A percentile compares a stretch with the other conserved stretches of the same genome.
Conservation (phyloP, 1,140 invertebrate species). For the Triops longicaudatus region DNA sequence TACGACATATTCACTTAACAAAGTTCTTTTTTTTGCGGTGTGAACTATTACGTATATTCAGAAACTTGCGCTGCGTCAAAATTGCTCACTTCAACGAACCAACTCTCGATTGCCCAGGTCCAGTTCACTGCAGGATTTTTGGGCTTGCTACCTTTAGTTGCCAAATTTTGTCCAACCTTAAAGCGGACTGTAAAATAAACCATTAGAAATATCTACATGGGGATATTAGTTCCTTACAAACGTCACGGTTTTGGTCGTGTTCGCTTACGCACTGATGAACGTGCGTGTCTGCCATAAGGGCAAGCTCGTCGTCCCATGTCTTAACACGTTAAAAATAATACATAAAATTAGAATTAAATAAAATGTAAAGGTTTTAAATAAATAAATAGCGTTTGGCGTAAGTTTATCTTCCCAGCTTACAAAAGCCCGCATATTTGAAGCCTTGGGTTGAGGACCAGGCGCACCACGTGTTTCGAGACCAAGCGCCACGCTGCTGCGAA, state of each 20-base stretch:
- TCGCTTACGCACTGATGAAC: slow-evolving; percentile 63
- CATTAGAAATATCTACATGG: neutral
- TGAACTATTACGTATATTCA: neutral
- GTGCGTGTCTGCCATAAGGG: slow-evolving; percentile 68
- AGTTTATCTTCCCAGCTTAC: slow-evolving; percentile 20
- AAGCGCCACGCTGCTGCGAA: slow-evolving; percentile 24
- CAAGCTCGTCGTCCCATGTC: slow-evolving; percentile 81
- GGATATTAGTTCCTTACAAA: slow-evolving; percentile 45
- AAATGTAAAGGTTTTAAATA: too few relatives aligned
- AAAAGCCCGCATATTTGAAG: slow-evolving; percentile 27
- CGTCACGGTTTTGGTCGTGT: slow-evolving; percentile 56
- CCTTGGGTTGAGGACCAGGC: slow-evolving; percentile 27
- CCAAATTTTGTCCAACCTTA: slow-evolving; percentile 24
- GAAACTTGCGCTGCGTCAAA: neutral
- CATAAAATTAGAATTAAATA: neutral
- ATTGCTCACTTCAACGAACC: slow-evolving; percentile 22
- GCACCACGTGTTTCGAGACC: slow-evolving; percentile 22
- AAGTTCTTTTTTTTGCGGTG: neutral
- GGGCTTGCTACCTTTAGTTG: too few relatives aligned
- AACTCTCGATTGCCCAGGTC: neutral
- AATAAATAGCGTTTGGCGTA: too few relatives aligned
- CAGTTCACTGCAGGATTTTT: neutral
- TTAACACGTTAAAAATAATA: slow-evolving; percentile 35
- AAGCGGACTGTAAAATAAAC: slow-evolving; percentile 19
- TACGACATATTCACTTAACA: neutral